Conservation (phyloP, 2,888 invertebrate species). For the Stenodema calcarata region DNA sequence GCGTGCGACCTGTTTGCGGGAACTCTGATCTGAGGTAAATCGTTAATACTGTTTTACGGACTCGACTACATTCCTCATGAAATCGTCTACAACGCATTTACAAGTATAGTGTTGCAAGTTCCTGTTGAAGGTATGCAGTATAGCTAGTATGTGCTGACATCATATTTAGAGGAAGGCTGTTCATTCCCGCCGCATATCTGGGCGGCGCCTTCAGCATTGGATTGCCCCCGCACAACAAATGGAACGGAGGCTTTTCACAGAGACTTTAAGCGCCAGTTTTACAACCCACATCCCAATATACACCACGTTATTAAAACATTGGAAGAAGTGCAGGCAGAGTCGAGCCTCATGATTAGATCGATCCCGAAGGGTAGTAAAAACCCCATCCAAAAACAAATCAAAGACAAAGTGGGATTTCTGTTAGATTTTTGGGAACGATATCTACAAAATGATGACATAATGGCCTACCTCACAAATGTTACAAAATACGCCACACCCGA, state of each 20-base stretch:
- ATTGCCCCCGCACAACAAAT: not conserved
- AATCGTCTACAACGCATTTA: not conserved
- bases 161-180: not conserved
- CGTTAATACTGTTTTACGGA: too few species aligned
- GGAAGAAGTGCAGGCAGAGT: not conserved
- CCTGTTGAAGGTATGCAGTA: not conserved
- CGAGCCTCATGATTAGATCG: not conserved
- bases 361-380: not conserved
- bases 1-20: too few species aligned
- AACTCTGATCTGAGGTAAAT: too few species aligned
- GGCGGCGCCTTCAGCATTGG: not conserved
- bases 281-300: not conserved
- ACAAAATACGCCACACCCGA: too few species aligned
- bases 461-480: not conserved
- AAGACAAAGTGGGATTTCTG: slow-evolving; percentile 9
- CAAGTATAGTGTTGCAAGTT: not conserved
- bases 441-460: not conserved
- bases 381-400: not conserved
- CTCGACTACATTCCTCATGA: not conserved
- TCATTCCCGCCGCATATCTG: not conserved
- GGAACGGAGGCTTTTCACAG: not conserved
- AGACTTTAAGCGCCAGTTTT: slow-evolving; percentile 3
- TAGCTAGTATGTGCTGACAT: too few species aligned
- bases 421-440: not conserved
- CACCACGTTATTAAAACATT: not conserved